A percentile compares a stretch with the other conserved stretches of the same genome.
Conservation (phyloP, 2,113 vertebrate genomes). For the Xerus inauris region DNA sequence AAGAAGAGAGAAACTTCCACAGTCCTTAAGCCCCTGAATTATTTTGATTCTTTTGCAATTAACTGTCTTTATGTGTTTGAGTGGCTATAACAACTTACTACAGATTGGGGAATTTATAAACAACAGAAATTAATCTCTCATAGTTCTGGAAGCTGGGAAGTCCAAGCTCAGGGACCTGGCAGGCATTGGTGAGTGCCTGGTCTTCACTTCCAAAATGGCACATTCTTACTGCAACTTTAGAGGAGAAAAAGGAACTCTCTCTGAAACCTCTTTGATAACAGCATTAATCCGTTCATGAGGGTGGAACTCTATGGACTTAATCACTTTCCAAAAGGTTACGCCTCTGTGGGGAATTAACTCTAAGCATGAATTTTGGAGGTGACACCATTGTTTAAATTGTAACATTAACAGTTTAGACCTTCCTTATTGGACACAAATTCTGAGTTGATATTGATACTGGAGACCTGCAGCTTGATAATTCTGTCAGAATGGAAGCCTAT, state of each 20-base stretch:
- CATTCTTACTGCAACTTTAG: not conserved
- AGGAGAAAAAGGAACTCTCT: not conserved
- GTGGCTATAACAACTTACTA: not conserved
- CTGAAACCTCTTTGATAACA: not conserved
- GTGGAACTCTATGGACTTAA: not conserved
- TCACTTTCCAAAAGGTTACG: not conserved
- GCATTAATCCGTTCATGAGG: not conserved
- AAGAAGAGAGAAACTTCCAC: not conserved
- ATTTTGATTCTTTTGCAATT: not conserved
- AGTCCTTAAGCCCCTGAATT: not conserved
- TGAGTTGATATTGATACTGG: not conserved
- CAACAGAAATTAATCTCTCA: not conserved
- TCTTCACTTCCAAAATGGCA: not conserved
- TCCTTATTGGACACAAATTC: not conserved
- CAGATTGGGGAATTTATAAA: not conserved
- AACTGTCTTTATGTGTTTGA: not conserved
- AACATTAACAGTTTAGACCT: not conserved
- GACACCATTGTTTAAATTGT: not conserved
- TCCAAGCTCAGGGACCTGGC: not conserved
- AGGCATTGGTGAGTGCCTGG: not conserved
- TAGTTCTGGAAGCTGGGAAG: not conserved
- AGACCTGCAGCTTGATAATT: not conserved
- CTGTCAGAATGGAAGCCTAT: not conserved
- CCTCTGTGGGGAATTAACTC: not conserved
- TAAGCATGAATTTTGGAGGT: not conserved